Conservation (phyloP, 2,113 vertebrate genomes). For the Myotis yumanensis region DNA sequence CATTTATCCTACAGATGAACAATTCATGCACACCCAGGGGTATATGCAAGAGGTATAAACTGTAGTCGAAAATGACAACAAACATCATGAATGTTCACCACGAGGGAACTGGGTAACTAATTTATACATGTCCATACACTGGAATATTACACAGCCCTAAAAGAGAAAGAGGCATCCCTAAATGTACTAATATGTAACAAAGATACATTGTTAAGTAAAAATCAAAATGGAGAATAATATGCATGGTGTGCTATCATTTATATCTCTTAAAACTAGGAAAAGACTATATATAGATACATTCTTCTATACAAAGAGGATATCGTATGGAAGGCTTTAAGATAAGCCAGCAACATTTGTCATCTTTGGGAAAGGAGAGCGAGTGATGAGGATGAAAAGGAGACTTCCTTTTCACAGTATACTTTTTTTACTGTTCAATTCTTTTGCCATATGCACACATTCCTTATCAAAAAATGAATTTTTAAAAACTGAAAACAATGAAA, state of each 20-base stretch:
- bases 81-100: neutral
- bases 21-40: neutral
- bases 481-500: slow-evolving; percentile 64
- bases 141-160: neutral
- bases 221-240: neutral
- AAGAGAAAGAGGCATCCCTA: neutral
- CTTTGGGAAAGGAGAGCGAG: neutral
- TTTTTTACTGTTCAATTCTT: neutral
- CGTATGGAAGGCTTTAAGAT: neutral
- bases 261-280: neutral
- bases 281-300: neutral
- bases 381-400: neutral
- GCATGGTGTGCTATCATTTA: neutral
- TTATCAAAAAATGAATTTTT: slow-evolving; percentile 36
- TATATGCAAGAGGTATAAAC: neutral
- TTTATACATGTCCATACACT: fast-evolving
- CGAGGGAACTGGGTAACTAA: neutral
- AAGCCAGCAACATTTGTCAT: neutral
- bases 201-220: neutral
- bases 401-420: neutral
- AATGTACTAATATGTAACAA: neutral
- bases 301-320: neutral
- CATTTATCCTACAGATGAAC: neutral
- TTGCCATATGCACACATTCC: neutral
- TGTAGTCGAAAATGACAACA: neutral